Base-by-base conservation (phyloP, 1,140 invertebrate species). In the Drosophila asahinai region DNA sequence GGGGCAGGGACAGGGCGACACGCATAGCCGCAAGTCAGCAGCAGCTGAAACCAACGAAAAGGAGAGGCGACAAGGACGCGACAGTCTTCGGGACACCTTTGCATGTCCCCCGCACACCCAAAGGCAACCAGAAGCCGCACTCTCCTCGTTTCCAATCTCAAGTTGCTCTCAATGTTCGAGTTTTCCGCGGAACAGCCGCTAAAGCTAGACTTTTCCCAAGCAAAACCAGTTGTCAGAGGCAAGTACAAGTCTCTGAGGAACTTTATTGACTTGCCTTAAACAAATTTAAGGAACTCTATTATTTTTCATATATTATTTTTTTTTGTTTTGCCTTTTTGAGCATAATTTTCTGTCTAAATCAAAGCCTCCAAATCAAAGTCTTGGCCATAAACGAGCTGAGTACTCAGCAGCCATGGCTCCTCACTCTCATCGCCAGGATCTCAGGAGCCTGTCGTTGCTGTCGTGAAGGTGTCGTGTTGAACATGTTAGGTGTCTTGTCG, bases 401-500 rank as follows among this genome's bases (percentile, higher is more conserved):
- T 52, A 52, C 64, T 52, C 62, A 63, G 54, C 63, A 67, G 25
- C 30, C 47, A 6, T 15, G 58, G n/a, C 45, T 77, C 25, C 15
- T 22, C n/a, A 8, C 17, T 1, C 5, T 5, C 22, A 42, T 51
- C 64, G n/a, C 5, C 43, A 59, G 68, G 67, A 58, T 65, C 59
- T 49, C 47, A 38, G 74, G 54, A 84, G 47, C 48, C 61, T 72
- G 72, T 68, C 71, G 78, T 78, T 59, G 74, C 70, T 84, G 84
- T 89, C 81, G 84, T 76, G 86, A 84, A 89, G 84, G 84, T 89
- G 84, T 89, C 84, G 86, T 90, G 84, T 89, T 89, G 86, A 90
- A 90, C 84, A 89, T 89, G 86, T 89, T 89, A 86, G 84, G 86
- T 89, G 86, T 89, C 84, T 89, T 89, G 84, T 89, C 84, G 84